Evolutionary conservation across 2,888 invertebrate species (phyloP), one percentile per base, ranked within the genome.

Genomic region (Archips crataeganus): DNA sequence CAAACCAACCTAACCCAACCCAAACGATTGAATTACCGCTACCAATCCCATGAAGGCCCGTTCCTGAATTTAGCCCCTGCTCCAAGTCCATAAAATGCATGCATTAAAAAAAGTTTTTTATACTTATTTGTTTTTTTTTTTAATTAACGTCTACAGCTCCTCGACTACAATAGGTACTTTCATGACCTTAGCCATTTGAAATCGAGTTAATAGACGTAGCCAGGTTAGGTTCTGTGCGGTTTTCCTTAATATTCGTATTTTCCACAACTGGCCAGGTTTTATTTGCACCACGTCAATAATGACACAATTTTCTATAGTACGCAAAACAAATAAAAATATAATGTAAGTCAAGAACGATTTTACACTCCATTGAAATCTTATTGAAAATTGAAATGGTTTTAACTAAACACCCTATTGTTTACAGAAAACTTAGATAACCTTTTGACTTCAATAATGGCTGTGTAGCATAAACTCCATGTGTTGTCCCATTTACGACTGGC

Each of bases 151-250:
- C 13, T 47, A 32, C 63, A 51, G 70, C 79, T 75, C 77, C 71
- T 74, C 45, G 76, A 8, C 78, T 79, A 77, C 68, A 75, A 39
- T 5, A 4, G 39, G 74, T 62, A 75, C 71, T 77, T 77, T 76
- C 73, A 75, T 77, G 69, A 75, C 76, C 73, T 76, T 76, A 74
- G 70, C 60, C 75, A 76, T 77, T 77, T 76, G 70, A 77, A 77
- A 77, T 77, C 75, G 76, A 78, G 75, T 75, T 76, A 77, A 72
- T 69, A 68, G 49, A 69, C 71, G 39, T 63, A 67, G 64, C 57
- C 67, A 71, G 61, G 54, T 72, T 62, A 32, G 51, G 62, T 59
- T 72, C 51, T 67, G 15, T 47, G 39, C 42, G 68, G 47, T 72
- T 72, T 45, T 36, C 39, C 39, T 39, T 6, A 39, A 39, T 23